These are phyloP conservation scores for Pangasius djambal DNA, from an alignment of 2,797 vertebrate species.

Conservation along the genomic window DNA sequence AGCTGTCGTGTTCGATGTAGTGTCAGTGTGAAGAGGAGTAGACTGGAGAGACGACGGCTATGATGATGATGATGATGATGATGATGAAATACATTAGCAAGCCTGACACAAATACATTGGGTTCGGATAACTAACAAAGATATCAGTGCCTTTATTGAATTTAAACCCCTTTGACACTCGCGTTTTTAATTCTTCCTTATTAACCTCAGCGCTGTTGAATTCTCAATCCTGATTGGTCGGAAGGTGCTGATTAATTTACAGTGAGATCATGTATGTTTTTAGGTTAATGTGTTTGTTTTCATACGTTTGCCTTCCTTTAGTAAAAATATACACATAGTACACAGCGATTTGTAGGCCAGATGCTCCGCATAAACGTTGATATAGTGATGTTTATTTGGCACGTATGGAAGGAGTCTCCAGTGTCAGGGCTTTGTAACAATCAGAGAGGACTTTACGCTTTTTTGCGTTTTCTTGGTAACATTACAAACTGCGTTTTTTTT, in stretches of 20 bases:
- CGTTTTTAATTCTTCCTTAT: background rate
- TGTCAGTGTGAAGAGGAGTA: constrained; percentile 32
- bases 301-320: no score
- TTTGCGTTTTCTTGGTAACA: background rate
- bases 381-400: no score
- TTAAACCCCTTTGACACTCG: background rate
- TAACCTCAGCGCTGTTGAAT: background rate
- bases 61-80: background rate
- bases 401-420: no score
- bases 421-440: no score
- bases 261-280: no score
- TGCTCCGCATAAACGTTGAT: background rate
- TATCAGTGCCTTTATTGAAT: background rate
- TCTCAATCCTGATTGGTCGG: background rate
- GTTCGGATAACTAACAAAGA: background rate
- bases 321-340: no score
- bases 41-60: background rate
- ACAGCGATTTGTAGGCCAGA: no score
- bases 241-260: no score
- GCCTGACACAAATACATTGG: background rate
- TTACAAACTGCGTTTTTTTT: background rate
- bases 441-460: no score
- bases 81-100: background rate
- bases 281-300: no score
- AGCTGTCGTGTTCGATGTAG: constrained; percentile 42